Evolutionary conservation across 2,888 invertebrate species (phyloP), one percentile per base, ranked within the genome.

Genomic region (Lycaena phlaeas): DNA sequence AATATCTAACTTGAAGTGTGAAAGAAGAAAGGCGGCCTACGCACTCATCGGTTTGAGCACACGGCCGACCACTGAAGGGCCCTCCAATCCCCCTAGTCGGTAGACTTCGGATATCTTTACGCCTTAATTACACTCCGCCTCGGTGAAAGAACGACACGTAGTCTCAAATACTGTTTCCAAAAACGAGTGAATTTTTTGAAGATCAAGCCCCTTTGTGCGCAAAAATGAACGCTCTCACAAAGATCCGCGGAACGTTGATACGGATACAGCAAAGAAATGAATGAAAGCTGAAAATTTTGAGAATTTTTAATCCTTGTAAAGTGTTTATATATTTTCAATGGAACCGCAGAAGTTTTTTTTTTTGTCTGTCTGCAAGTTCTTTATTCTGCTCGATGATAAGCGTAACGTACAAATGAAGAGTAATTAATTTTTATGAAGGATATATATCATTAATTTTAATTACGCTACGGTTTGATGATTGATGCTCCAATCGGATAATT

Each of bases 71-170:
- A 64, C 61, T 68, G 59, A 62, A 76, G 79, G 57, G 68, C 64
- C 44, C 82, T 82, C 54, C 53, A 71, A 63, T 37, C 57, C 59
- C 74, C 72, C 69, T 58, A 65, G 64, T 61, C 64, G 61, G 66
- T 64, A 70, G 75, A 72, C 77, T 77, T 75, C 64, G 75, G 77
- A 70, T 79, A 82, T 81, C 82, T 78, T 81, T 79, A 74, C 79
- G 77, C 82, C 77, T 81, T 84, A 82, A 84, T 82, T 81, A 79
- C 76, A 71, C 74, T 69, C 62, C 49, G 64, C 67, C 61, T 57
- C 60, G 52, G 59, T 57, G 66, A 61, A 71, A 74, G 75, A 67
- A 69, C 67, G 67, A 70, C 75, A 76, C 75, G 75, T 76, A 60
- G 52, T 51, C 67, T 67, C 68, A 56, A 62, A 66, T 61, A 64